Evolutionary conservation across 2,797 vertebrate genomes (phyloP).

Genomic region (Nyctibius grandis): DNA sequence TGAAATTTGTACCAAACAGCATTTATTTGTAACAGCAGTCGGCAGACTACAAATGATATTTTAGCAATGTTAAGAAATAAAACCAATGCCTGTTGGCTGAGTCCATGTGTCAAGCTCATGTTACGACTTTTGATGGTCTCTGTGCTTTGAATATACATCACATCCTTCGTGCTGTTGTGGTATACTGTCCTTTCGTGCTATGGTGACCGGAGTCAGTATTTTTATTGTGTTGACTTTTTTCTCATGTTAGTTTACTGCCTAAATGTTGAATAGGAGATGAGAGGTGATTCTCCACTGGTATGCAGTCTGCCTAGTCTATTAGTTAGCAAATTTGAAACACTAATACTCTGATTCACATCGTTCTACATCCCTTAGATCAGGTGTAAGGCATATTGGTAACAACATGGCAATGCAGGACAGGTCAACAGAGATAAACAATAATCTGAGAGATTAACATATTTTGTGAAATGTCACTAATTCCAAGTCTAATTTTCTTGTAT

Average conservation of each 20-base stretch:
- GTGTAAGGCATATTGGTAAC: not conserved
- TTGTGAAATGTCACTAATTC: not conserved
- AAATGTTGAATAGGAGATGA: not conserved
- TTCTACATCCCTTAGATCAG: not conserved
- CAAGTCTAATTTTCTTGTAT: not conserved
- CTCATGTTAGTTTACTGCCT: not conserved
- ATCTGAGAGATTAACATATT: not conserved
- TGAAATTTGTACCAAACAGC: not conserved
- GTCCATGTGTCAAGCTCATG: rapidly evolving
- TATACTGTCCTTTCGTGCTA: not conserved
- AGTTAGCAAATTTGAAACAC: not conserved
- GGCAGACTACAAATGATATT: not conserved
- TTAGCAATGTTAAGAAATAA: not conserved
- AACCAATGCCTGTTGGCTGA: not conserved
- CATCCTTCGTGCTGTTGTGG: not conserved
- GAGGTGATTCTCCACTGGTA: not conserved
- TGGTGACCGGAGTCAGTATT: not conserved
- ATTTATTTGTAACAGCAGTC: not conserved
- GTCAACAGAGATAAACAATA: not conserved
- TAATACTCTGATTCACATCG: rapidly evolving
- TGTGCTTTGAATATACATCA: not conserved
- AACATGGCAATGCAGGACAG: not conserved
- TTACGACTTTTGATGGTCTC: not conserved
- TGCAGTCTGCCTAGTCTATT: not conserved
- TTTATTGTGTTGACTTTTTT: not conserved